Evolutionary conservation across 1,140 invertebrate species (phyloP).

Genomic region (Trichomalopsis sarcophagae): DNA sequence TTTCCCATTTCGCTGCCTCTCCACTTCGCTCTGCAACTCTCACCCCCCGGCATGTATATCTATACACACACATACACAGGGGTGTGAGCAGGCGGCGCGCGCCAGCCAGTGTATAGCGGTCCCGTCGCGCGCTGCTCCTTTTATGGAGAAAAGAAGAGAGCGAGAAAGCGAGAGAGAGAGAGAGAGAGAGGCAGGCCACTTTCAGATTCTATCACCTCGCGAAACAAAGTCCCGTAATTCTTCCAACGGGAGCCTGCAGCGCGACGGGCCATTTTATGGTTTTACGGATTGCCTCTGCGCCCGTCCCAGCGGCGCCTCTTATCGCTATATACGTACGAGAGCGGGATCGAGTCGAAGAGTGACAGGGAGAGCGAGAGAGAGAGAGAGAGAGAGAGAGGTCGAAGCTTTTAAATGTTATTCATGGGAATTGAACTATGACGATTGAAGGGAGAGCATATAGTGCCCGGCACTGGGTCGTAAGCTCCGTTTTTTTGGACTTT

Average conservation of each 20-base stretch:
- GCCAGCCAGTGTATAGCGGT: not conserved
- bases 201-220: slow-evolving; percentile 60
- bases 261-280: slow-evolving; percentile 8
- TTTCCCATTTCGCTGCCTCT: slow-evolving; percentile 39
- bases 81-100: not conserved
- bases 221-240: slow-evolving; percentile 61
- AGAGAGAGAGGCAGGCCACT: slow-evolving; percentile 28
- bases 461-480: slow-evolving; percentile 16
- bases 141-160: slow-evolving; percentile 12
- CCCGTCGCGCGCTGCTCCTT: not conserved
- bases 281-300: slow-evolving; percentile 37
- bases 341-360: not conserved
- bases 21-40: not conserved
- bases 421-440: slow-evolving; percentile 47
- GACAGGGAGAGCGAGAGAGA: not conserved
- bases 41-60: not conserved
- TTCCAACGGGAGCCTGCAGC: slow-evolving; percentile 29
- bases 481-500: not conserved
- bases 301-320: slow-evolving; percentile 23
- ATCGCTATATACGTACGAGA: not conserved
- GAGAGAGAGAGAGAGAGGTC: not conserved
- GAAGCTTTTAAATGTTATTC: slow-evolving; percentile 40
- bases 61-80: not conserved
- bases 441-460: not conserved
- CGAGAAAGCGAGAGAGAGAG: not conserved